Percentiles rank a stretch among this genome's conserved stretches.
Conservation (phyloP, 2,797 vertebrate genomes). For the Psittacula derbiana region DNA sequence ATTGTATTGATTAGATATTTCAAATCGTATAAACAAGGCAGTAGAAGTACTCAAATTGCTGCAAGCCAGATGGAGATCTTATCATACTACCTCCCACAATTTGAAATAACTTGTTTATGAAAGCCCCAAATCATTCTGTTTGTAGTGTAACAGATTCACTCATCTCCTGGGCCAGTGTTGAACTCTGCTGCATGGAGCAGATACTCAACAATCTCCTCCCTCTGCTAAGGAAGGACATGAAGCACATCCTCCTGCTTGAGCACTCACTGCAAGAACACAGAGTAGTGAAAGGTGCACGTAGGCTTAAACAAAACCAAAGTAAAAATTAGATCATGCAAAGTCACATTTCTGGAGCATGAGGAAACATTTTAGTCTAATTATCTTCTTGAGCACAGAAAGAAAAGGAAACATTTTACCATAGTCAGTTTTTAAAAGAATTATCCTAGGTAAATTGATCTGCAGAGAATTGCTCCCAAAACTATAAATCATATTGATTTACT, state of each 20-base stretch:
- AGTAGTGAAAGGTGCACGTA: background rate
- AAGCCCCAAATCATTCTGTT: background rate
- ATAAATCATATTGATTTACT: conserved; percentile 42
- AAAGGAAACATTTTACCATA: conserved; percentile 54
- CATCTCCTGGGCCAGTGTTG: background rate
- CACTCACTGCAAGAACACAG: background rate
- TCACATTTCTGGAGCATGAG: conserved; percentile 44
- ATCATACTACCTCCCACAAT: conserved; percentile 47
- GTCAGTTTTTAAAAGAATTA: conserved; percentile 46
- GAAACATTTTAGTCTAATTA: conserved; percentile 59
- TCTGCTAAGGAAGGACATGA: background rate
- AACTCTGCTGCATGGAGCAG: background rate
- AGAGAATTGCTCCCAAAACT: conserved; percentile 21
- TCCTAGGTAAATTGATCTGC: conserved; percentile 45
- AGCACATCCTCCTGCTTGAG: background rate
- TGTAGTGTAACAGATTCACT: background rate
- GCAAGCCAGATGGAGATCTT: conserved; percentile 42
- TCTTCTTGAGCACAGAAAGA: conserved; percentile 29
- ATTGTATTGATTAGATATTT: conserved; percentile 53
- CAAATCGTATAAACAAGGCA: conserved; percentile 29
- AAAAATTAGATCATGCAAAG: conserved; percentile 10
- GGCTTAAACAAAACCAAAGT: background rate
- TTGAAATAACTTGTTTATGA: background rate
- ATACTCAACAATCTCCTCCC: background rate
- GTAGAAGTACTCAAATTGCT: conserved; percentile 29